A percentile compares a stretch with the other conserved stretches of the same genome.
Evolutionary conservation across 2,797 vertebrate genomes (phyloP).

Genomic region (Cephalopachus bancanus): DNA sequence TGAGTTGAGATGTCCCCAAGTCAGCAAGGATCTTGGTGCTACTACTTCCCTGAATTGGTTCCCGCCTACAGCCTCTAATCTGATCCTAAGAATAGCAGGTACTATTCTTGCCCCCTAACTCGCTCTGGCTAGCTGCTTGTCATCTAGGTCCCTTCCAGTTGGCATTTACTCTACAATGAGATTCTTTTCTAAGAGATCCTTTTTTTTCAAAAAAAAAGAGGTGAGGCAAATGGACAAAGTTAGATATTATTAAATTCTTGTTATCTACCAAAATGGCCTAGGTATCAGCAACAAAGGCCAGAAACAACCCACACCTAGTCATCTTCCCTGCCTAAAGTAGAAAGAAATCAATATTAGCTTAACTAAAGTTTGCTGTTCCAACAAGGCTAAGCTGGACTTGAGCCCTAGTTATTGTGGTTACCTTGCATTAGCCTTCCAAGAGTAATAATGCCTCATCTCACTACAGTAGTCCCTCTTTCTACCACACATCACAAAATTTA

Average conservation of each 20-base stretch:
- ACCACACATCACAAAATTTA: not conserved
- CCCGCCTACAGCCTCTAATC: not conserved
- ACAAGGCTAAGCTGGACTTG: not conserved
- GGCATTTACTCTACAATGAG: not conserved
- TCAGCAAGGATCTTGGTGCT: not conserved
- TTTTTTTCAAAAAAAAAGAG: slow-evolving; percentile 11
- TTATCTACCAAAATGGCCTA: not conserved
- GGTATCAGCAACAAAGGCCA: slow-evolving; percentile 20
- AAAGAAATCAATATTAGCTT: not conserved
- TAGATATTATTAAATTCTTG: slow-evolving; percentile 21
- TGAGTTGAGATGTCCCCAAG: not conserved
- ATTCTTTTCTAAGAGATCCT: slow-evolving; percentile 28
- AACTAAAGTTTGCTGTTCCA: not conserved
- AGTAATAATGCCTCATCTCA: not conserved
- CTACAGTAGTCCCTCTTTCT: not conserved
- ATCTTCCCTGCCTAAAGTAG: not conserved
- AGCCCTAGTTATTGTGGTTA: not conserved
- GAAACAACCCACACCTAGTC: slow-evolving; percentile 28
- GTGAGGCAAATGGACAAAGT: not conserved
- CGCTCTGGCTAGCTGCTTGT: slow-evolving; percentile 14
- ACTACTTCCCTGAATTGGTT: not conserved
- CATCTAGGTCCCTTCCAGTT: not conserved
- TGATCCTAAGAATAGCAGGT: not conserved
- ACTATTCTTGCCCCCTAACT: not conserved
- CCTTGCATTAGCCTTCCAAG: not conserved